Percentiles rank a stretch among this genome's conserved stretches.
Conservation (phyloP, 2,113 vertebrate genomes). For the Cyphomyrus plagiostoma region DNA sequence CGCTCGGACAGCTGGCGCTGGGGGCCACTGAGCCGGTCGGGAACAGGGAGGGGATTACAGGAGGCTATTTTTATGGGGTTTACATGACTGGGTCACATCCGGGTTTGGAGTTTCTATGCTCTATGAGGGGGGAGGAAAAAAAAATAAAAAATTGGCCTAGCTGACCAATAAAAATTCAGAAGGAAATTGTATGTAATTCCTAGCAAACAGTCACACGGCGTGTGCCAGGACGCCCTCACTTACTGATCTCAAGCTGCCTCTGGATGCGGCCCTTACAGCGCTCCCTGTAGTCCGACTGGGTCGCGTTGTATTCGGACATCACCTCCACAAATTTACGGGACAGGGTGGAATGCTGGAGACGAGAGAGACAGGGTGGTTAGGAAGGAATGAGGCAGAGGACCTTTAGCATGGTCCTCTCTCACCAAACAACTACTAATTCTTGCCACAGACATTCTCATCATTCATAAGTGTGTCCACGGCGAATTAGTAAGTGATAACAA, state of each 20-base stretch:
- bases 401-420: not conserved
- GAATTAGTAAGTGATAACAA: not conserved
- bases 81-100: not conserved
- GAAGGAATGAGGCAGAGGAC: not conserved
- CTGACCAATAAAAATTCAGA: not conserved
- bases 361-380: not conserved
- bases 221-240: constrained; percentile 40
- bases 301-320: constrained; percentile 90
- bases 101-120: not conserved
- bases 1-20: constrained; percentile 30
- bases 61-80: constrained; percentile 36
- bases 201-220: not conserved
- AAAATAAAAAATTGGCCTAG: not conserved
- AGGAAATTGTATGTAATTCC: not conserved
- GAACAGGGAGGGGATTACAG: constrained; percentile 29
- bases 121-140: not conserved
- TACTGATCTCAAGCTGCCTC: constrained; percentile 88
- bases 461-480: not conserved
- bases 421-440: not conserved
- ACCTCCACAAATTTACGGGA: constrained; percentile 89
- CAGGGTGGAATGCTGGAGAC: constrained; percentile 75
- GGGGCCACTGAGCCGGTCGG: not conserved
- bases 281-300: constrained; percentile 88
- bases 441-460: not conserved
- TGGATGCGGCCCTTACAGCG: constrained; percentile 89